phyloP scores from a whole-genome alignment of 2,113 vertebrate species.

The Poeciliopsis occidentalis region DNA sequence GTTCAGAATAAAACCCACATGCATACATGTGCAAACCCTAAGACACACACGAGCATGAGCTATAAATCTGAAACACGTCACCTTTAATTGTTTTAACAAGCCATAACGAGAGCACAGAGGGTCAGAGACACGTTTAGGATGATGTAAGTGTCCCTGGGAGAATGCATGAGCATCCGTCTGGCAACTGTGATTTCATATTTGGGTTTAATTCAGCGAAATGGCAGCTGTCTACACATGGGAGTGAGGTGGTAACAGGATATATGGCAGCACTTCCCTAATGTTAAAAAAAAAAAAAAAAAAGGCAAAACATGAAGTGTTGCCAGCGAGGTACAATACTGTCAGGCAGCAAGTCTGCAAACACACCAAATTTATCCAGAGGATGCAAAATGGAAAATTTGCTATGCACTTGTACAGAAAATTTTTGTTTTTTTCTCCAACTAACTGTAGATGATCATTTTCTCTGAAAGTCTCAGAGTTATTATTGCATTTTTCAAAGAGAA shows the following conservation, averaged over 20 bases:
- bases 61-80: conserved; percentile 65
- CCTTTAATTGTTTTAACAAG: conserved; percentile 74
- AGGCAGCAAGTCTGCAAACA: background rate
- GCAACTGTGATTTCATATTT: conserved; percentile 65
- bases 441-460: background rate
- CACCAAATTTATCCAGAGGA: background rate
- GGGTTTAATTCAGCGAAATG: conserved; percentile 50
- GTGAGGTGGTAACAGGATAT: conserved; percentile 34
- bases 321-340: background rate
- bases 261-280: conserved; percentile 26
- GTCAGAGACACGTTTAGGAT: conserved; percentile 63
- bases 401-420: background rate
- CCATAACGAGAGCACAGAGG: conserved; percentile 60
- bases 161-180: conserved; percentile 57
- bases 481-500: background rate
- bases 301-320: background rate
- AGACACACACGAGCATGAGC: conserved; percentile 39
- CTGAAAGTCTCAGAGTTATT: background rate
- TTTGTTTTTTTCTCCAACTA: background rate
- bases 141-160: conserved; percentile 68
- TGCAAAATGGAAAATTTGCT: background rate
- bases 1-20: conserved; percentile 54
- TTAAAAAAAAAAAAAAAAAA: background rate
- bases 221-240: conserved; percentile 56
- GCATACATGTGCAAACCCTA: conserved; percentile 24